Conservation (phyloP, 1,140 invertebrate genomes). For the Hyles vespertilio region DNA sequence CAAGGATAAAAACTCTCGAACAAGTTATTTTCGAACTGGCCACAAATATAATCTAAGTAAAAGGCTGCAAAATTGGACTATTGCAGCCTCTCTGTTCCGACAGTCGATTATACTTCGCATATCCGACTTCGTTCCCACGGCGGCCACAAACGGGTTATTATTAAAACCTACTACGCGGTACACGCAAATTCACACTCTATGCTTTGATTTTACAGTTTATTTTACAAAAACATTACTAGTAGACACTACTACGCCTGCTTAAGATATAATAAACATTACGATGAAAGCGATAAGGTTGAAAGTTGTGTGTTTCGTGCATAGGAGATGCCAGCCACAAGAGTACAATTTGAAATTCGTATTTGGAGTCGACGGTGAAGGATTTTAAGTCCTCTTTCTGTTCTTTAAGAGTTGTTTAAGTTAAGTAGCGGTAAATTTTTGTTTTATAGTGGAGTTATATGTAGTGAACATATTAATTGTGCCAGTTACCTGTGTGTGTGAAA, state of each 20-base stretch:
- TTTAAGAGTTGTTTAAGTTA: conserved; percentile 58
- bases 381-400: conserved; percentile 65
- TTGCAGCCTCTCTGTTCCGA: conserved; percentile 66
- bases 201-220: conserved; percentile 26
- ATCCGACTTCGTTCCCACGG: conserved; percentile 71
- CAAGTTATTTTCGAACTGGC: conserved; percentile 41
- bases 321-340: conserved; percentile 44
- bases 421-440: conserved; percentile 67
- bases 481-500: conserved; percentile 31
- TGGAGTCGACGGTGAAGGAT: conserved; percentile 65
- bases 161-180: conserved; percentile 55
- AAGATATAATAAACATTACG: conserved; percentile 44
- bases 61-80: conserved; percentile 73
- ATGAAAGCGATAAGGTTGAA: conserved; percentile 37
- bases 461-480: conserved; percentile 57
- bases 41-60: conserved; percentile 67
- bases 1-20: conserved; percentile 27
- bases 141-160: conserved; percentile 72
- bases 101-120: conserved; percentile 69
- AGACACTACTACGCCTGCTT: conserved; percentile 31
- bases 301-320: conserved; percentile 24
- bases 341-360: conserved; percentile 71
- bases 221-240: conserved; percentile 23
- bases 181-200: conserved; percentile 35
- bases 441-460: conserved; percentile 53